phyloP scores from a whole-genome alignment of 2,797 vertebrate species.

The Coregonus ussuriensis region DNA sequence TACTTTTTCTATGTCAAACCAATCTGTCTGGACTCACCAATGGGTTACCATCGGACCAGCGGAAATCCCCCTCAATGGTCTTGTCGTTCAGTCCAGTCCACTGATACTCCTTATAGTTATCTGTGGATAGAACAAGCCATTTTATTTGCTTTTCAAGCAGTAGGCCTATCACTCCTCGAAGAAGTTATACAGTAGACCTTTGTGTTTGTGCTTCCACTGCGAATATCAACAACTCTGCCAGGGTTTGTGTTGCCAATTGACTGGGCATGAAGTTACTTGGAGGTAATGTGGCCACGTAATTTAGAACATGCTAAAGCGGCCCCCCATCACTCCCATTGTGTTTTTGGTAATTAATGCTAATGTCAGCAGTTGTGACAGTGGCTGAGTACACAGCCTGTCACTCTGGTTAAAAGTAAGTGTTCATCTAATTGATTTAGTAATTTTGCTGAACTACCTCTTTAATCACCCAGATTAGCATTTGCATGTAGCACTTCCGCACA shows the following conservation, averaged over 20 bases:
- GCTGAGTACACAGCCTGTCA: too few relatives aligned
- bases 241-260: neutral
- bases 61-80: slow-evolving; percentile 92
- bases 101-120: slow-evolving; percentile 90
- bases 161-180: neutral
- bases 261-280: neutral
- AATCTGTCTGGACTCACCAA: slow-evolving; percentile 77
- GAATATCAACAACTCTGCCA: neutral
- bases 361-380: too few relatives aligned
- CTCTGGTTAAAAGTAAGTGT: too few relatives aligned
- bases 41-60: slow-evolving; percentile 91
- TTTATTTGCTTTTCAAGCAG: neutral
- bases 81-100: slow-evolving; percentile 95
- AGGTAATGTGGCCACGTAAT: too few relatives aligned
- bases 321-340: too few relatives aligned
- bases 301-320: too few relatives aligned
- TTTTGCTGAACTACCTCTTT: too few relatives aligned
- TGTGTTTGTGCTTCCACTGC: neutral
- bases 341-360: too few relatives aligned
- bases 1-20: neutral
- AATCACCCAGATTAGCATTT: too few relatives aligned
- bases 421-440: too few relatives aligned
- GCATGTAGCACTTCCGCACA: too few relatives aligned
- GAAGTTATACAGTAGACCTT: neutral
- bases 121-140: slow-evolving; percentile 59